These are phyloP conservation scores for Periparus ater DNA, from an alignment of 2,797 vertebrate genomes.

Conservation along the genomic window DNA sequence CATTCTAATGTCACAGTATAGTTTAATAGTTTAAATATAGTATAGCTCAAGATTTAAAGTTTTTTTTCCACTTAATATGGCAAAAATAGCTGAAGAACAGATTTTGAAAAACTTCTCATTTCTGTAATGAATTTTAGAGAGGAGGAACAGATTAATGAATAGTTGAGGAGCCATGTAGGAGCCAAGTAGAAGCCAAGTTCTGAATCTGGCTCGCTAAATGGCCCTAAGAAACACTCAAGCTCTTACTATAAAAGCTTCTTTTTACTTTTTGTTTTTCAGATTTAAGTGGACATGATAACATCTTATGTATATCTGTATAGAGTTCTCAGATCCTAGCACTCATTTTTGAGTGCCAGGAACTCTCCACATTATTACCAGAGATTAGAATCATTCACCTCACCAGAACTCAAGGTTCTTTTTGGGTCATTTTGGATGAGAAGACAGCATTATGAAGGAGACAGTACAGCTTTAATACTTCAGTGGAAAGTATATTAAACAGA, in stretches of 20 bases:
- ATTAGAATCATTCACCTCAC: not conserved
- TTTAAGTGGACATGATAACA: not conserved
- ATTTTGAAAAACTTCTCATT: not conserved
- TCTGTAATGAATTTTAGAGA: not conserved
- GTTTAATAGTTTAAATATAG: not conserved
- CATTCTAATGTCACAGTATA: not conserved
- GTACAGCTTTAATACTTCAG: not conserved
- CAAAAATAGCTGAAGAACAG: not conserved
- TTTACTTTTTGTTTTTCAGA: not conserved
- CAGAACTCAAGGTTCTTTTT: not conserved
- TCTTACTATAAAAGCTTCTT: not conserved
- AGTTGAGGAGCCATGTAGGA: not conserved
- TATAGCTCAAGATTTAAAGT: not conserved
- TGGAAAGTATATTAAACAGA: not conserved
- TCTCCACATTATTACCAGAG: not conserved
- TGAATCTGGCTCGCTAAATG: not conserved
- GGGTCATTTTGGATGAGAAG: not conserved
- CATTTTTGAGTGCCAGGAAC: not conserved
- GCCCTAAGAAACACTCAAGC: not conserved
- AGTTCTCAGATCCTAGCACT: not conserved
- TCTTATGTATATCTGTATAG: not conserved
- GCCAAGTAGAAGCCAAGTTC: not conserved
- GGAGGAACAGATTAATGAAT: not conserved
- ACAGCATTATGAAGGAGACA: not conserved
- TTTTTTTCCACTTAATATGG: not conserved